Base-by-base conservation (phyloP, 2,888 invertebrate genomes). In the Plagodis pulveraria region DNA sequence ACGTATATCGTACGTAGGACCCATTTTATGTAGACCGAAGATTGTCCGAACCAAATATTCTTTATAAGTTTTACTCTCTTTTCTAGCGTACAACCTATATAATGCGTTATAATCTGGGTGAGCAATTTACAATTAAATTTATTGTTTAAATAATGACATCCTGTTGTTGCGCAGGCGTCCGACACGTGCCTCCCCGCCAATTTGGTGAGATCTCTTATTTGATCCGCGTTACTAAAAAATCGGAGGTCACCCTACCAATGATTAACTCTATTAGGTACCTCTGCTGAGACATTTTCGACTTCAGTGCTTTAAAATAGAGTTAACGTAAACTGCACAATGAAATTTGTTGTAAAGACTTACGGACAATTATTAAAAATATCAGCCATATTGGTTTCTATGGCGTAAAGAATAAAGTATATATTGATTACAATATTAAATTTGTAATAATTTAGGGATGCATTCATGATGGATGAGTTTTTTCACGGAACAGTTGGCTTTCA, bases 61-160 rank as follows among this genome's bases (percentile, higher is more conserved):
- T 22, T 22, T 22, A 22, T 22, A 42, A 49, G 35, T 1, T 45
- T 59, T 33, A 56, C 57, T 58, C 61, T 45, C 47, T 48, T 53
- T 61, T 51, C 36, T 0, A 58, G 44, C 60, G 63, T 38, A 50
- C 12, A 51, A 40, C 32, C 49, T 46, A 52, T 62, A 62, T 48
- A 66, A 51, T 53, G 61, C 49, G 58, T 52, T 56, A 63, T 67
- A 62, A 53, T 64, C 71, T 72, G 62, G 62, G 34, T 70, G 68
- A 71, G 65, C 71, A 73, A 77, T 81, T 82, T 80, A 75, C 80
- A 86, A 86, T 87, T 83, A 85, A 84, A 84, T 85, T 84, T 83
- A 87, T 89, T 87, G 84, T 87, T 83, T 83, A 81, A 86, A 87
- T 85, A 85, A 88, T 83, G 77, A 74, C 78, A 77, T 78, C 76